A percentile compares a stretch with the other conserved stretches of the same genome.
Evolutionary conservation across 2,797 vertebrate genomes (phyloP).

Genomic region (Garrulus glandarius): DNA sequence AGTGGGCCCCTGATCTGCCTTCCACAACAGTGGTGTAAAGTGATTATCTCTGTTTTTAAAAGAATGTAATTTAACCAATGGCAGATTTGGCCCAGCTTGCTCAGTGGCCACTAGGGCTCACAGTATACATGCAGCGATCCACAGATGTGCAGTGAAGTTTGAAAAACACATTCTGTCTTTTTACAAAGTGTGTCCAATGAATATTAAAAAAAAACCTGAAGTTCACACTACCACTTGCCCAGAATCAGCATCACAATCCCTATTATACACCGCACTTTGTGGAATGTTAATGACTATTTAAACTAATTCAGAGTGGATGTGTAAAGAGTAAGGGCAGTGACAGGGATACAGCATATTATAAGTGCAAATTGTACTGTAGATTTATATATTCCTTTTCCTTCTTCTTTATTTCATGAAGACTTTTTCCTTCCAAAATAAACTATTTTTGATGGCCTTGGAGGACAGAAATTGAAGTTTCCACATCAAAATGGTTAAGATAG

Average conservation of each 20-base stretch:
- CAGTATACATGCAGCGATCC: background rate
- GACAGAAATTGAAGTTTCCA: background rate
- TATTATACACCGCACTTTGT: background rate
- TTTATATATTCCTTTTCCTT: background rate
- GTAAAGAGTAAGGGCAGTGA: background rate
- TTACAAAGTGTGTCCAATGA: background rate
- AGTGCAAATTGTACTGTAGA: background rate
- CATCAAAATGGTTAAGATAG: background rate
- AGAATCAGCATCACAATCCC: background rate
- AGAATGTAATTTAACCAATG: background rate
- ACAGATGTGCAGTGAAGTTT: background rate
- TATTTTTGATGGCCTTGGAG: background rate
- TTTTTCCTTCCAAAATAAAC: background rate
- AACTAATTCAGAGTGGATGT: background rate
- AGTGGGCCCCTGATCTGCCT: background rate
- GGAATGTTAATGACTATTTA: conserved; percentile 12
- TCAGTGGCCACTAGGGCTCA: background rate
- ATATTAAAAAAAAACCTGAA: conserved; percentile 29
- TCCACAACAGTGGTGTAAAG: background rate
- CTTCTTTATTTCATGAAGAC: background rate
- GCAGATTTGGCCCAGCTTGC: background rate
- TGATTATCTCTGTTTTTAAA: background rate
- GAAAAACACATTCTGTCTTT: background rate
- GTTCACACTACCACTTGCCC: background rate
- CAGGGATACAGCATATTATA: background rate